These are phyloP conservation scores for Entomobrya multifasciata DNA, from an alignment of 2,888 invertebrate species.

Conservation along the genomic window DNA sequence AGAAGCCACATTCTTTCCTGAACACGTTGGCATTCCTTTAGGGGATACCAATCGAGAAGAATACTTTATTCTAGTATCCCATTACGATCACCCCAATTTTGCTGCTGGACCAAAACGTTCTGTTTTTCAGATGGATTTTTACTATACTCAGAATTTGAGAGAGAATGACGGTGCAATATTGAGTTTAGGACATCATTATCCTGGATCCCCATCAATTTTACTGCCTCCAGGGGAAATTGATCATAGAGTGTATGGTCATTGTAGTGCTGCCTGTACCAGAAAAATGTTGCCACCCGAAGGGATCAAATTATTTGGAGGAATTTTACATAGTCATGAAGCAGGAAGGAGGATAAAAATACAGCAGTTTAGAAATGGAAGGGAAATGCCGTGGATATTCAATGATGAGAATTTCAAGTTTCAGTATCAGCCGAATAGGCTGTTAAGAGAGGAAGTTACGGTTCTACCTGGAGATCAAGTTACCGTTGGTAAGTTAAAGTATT, in stretches of 20 bases:
- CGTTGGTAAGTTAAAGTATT: not conserved
- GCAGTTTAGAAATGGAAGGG: constrained; percentile 45
- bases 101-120: not conserved
- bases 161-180: constrained; percentile 14
- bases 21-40: constrained; percentile 46
- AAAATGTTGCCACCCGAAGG: constrained; percentile 28
- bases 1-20: constrained; percentile 3
- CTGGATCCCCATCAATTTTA: constrained; percentile 9
- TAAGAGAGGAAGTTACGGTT: not conserved
- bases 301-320: not conserved
- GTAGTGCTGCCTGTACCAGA: constrained; percentile 1
- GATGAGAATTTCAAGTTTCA: constrained; percentile 25
- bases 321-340: constrained; percentile 19
- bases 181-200: constrained; percentile 33
- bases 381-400: constrained; percentile 19
- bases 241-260: constrained; percentile 44
- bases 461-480: constrained; percentile 32
- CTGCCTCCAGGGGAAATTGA: not conserved
- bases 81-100: not conserved
- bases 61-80: constrained; percentile 6
- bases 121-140: constrained; percentile 9
- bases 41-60: constrained; percentile 16
- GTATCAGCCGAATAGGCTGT: not conserved
- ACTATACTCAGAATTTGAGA: constrained; percentile 12
- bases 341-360: constrained; percentile 11